These are phyloP conservation scores for Serripes groenlandicus DNA, from an alignment of 2,888 invertebrate species.

Conservation along the genomic window DNA sequence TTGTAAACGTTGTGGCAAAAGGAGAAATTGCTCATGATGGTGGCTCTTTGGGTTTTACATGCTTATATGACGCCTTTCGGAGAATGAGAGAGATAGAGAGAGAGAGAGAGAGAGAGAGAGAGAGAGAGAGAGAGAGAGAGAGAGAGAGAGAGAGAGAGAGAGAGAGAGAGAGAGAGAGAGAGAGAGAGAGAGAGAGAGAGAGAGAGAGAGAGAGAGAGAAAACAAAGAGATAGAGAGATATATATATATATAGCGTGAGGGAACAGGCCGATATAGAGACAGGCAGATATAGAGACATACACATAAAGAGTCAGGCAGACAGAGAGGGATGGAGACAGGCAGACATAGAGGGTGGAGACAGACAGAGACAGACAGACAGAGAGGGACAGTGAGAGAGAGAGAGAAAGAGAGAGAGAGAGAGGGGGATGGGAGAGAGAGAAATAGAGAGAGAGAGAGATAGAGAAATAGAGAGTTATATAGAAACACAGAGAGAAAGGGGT, in stretches of 20 bases:
- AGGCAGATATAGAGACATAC: too few species aligned
- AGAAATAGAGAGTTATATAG: background rate
- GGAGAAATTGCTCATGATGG: background rate
- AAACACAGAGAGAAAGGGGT: background rate
- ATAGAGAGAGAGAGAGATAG: background rate
- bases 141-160: background rate
- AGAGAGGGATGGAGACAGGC: too few species aligned
- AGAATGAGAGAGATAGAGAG: background rate
- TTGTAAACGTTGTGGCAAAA: background rate
- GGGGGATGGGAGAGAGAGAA: background rate
- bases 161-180: background rate
- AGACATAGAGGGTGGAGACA: too few species aligned
- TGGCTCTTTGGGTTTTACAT: background rate
- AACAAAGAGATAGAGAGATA: too few species aligned
- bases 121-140: too few species aligned
- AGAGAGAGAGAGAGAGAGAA: too few species aligned
- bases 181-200: background rate
- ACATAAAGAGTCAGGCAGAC: too few species aligned
- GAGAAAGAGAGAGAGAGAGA: background rate
- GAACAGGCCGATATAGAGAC: too few species aligned
- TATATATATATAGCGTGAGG: too few species aligned
- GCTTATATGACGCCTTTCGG: background rate
- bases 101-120: background rate
- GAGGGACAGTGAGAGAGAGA: background rate
- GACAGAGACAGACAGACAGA: background rate